Evolutionary conservation across 2,888 invertebrate genomes (phyloP).

Genomic region (Microplitis deprimator): DNA sequence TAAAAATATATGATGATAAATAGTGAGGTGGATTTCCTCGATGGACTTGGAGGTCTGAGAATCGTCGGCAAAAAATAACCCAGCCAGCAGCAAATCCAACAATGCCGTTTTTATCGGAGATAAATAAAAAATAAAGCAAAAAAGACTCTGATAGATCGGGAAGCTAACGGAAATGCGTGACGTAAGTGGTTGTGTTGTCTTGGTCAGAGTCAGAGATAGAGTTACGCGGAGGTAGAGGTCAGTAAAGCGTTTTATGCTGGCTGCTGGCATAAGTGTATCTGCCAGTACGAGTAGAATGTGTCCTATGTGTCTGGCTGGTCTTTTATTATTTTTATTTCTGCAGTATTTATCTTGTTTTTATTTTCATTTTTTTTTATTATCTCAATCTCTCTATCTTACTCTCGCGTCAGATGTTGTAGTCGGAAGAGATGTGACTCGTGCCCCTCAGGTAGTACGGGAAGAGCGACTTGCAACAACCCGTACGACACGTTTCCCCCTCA

Average conservation of each 20-base stretch:
- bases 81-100: neutral
- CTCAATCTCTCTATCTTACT: constrained; percentile 16
- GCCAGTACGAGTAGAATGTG: constrained; percentile 33
- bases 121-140: constrained; percentile 17
- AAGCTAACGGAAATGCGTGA: constrained; percentile 33
- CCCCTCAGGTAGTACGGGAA: constrained; percentile 11
- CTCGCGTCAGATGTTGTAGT: constrained; percentile 15
- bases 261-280: constrained; percentile 13
- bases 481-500: constrained; percentile 41
- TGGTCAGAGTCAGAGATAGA: constrained; percentile 3
- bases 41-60: neutral
- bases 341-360: too few relatives aligned
- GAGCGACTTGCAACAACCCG: constrained; percentile 38
- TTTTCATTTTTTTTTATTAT: too few relatives aligned
- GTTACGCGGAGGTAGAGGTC: constrained; percentile 43
- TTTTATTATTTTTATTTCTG: constrained; percentile 35
- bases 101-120: constrained; percentile 5
- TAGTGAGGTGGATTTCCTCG: neutral
- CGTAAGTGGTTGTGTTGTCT: constrained; percentile 14
- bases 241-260: constrained; percentile 40
- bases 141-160: constrained; percentile 16
- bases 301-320: constrained; percentile 34
- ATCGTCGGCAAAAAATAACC: neutral
- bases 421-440: constrained; percentile 32
- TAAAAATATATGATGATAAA: neutral